Evolutionary conservation across 2,888 invertebrate species (phyloP).

Genomic region (Parnassius glacialis): DNA sequence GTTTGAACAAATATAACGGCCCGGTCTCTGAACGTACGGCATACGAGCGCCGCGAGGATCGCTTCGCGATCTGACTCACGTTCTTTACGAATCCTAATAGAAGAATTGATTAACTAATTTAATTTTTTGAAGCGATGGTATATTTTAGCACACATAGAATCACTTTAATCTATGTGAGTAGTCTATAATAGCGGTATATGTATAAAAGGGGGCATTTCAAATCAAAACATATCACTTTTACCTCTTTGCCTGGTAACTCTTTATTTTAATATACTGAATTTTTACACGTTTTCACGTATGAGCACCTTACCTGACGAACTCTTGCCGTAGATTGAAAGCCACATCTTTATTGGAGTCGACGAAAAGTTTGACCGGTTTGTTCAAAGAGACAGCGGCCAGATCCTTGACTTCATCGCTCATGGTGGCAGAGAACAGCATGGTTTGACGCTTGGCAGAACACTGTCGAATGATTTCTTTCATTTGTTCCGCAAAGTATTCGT

Average conservation of each 20-base stretch:
- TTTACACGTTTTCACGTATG: too few relatives aligned
- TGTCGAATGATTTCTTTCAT: slow-evolving; percentile 98
- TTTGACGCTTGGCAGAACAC: slow-evolving; percentile 95
- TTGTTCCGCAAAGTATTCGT: slow-evolving; percentile 99
- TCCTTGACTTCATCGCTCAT: slow-evolving; percentile 99
- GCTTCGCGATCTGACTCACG: slow-evolving; percentile 96
- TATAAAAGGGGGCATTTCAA: too few relatives aligned
- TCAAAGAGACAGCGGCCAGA: slow-evolving; percentile 94
- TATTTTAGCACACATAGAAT: too few relatives aligned
- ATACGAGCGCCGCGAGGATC: slow-evolving; percentile 81
- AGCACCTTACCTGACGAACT: slow-evolving; percentile 88
- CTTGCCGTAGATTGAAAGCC: slow-evolving; percentile 96
- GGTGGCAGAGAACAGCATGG: slow-evolving; percentile 98
- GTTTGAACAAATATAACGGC: slow-evolving; percentile 98
- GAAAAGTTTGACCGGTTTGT: slow-evolving; percentile 96
- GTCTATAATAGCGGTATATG: too few relatives aligned
- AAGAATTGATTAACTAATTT: too few relatives aligned
- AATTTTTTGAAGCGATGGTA: too few relatives aligned
- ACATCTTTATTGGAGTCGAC: slow-evolving; percentile 98
- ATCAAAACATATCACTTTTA: too few relatives aligned
- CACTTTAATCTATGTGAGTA: too few relatives aligned
- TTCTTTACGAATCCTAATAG: slow-evolving; percentile 88
- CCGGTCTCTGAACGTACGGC: slow-evolving; percentile 93
- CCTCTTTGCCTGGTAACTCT: too few relatives aligned
- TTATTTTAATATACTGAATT: too few relatives aligned